Evolutionary conservation across 2,113 vertebrate species (phyloP), one percentile per base, ranked within the genome.

Genomic region (Arenaria interpres): DNA sequence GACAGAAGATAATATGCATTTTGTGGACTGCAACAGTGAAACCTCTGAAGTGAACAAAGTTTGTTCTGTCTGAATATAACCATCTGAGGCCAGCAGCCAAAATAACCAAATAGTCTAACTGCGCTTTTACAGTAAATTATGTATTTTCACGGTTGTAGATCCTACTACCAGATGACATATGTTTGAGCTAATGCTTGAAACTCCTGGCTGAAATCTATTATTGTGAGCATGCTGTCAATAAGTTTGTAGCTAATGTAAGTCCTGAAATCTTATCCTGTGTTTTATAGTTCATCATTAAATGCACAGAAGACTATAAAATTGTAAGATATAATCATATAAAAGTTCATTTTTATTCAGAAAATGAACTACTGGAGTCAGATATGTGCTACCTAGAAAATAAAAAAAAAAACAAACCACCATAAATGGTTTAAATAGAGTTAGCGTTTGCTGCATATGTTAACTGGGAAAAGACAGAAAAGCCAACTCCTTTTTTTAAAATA

Each of bases 121-220:
- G 20, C 1, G 6, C 71, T 93, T 95, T 94, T 95, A 93, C 79
- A 92, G 96, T 88, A 96, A 95, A 87, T 91, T 63, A 90, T 2
- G 1, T 76, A 67, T 88, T 89, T 95, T 84, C 57, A 77, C 71
- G 84, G 86, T 91, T 85, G 32, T n/a, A 75, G 82, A 90, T 91
- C 53, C n/a, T 80, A 30, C 92, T 85, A 93, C 43, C 25, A 78
- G 53, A 91, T 91, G 56, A 94, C 64, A 86, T 77, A 53, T 62
- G 75, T 95, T 95, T 96, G 68, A 86, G 48, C 28, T 67, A 74
- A 50, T 75, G 60, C 46, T 87, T 81, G 24, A 81, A 94, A 94
- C 32, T 81, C 23, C 45, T 85, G 62, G 32, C 63, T 95, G 78
- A 93, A 91, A 85, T 62, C 32, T 83, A 39, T 67, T 53, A 48